Percentiles rank a stretch among this genome's conserved stretches.
phyloP scores from a whole-genome alignment of 2,797 vertebrate species.

The Phrynocephalus vlangalii region DNA sequence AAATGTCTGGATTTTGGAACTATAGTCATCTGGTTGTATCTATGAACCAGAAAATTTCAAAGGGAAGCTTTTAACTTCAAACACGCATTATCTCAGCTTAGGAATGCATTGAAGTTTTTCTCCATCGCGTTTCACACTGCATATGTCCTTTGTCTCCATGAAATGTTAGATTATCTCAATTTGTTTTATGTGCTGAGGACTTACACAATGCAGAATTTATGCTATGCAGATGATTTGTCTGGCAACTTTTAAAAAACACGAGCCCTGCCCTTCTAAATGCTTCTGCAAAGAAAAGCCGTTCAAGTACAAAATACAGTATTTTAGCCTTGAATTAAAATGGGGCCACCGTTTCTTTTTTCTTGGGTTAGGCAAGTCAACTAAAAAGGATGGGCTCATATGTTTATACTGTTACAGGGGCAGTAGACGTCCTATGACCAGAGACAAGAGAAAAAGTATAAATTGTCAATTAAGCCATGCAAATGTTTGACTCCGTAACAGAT shows the following conservation, averaged over 20 bases:
- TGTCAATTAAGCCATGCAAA: neutral
- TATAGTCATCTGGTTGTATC: constrained; percentile 17
- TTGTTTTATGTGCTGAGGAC: constrained; percentile 24
- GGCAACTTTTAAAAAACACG: neutral
- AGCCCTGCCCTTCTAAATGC: neutral
- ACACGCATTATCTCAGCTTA: constrained; percentile 27
- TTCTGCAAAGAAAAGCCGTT: constrained; percentile 6
- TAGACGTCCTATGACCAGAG: neutral
- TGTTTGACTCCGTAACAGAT: neutral
- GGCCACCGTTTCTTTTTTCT: neutral
- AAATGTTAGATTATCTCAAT: constrained; percentile 36
- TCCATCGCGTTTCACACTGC: neutral
- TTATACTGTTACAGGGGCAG: neutral
- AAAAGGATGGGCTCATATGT: neutral
- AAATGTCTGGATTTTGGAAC: constrained; percentile 53
- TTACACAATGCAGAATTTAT: neutral
- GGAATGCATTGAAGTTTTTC: constrained; percentile 33
- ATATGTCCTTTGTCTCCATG: constrained; percentile 16
- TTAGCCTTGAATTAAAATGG: constrained; percentile 29
- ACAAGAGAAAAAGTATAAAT: neutral
- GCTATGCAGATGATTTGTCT: constrained; percentile 13
- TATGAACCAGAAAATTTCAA: constrained; percentile 38
- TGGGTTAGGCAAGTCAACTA: neutral
- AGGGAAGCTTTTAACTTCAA: constrained; percentile 40
- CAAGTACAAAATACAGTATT: neutral